A percentile compares a stretch with the other conserved stretches of the same genome.
Conservation (phyloP, 2,888 invertebrate genomes). For the Schrankia costaestrigalis region DNA sequence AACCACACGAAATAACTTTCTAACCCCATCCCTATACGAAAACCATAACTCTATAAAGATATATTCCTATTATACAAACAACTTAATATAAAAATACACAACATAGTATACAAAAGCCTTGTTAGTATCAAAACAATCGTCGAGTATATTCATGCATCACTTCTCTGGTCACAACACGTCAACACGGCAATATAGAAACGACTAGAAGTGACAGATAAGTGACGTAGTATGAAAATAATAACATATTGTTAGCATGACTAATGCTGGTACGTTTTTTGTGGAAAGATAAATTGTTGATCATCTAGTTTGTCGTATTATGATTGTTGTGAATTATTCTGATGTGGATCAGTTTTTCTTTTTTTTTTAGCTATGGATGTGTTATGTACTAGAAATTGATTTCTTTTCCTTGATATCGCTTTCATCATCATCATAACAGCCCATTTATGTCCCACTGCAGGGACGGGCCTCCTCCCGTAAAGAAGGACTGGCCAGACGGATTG, state of each 20-base stretch:
- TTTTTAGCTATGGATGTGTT: too few relatives aligned
- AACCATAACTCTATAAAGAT: too few relatives aligned
- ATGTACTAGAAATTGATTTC: too few relatives aligned
- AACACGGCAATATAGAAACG: slow-evolving; percentile 46
- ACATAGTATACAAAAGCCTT: slow-evolving; percentile 18
- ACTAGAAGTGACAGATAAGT: slow-evolving; percentile 27
- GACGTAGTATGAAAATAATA: slow-evolving; percentile 7
- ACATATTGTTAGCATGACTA: slow-evolving; percentile 10
- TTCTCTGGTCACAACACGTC: slow-evolving; percentile 49
- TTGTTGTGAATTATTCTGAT: slow-evolving; percentile 5
- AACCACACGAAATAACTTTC: too few relatives aligned
- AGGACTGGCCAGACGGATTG: too few relatives aligned
- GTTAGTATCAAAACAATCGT: slow-evolving; percentile 35
- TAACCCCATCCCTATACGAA: too few relatives aligned
- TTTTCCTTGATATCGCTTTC: too few relatives aligned
- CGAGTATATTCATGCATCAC: slow-evolving; percentile 44
- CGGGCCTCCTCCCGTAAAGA: too few relatives aligned
- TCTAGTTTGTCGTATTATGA: slow-evolving; percentile 2
- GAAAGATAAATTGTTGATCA: not conserved
- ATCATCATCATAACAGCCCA: too few relatives aligned
- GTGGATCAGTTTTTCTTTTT: too few relatives aligned
- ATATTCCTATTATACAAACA: slow-evolving; percentile 2
- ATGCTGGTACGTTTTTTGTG: slow-evolving; percentile 4
- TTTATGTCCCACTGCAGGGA: too few relatives aligned
- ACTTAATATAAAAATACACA: slow-evolving; percentile 7